Percentiles rank a stretch among this genome's conserved stretches.
phyloP scores from a whole-genome alignment of 2,113 vertebrate species.

The Tragelaphus scriptus region DNA sequence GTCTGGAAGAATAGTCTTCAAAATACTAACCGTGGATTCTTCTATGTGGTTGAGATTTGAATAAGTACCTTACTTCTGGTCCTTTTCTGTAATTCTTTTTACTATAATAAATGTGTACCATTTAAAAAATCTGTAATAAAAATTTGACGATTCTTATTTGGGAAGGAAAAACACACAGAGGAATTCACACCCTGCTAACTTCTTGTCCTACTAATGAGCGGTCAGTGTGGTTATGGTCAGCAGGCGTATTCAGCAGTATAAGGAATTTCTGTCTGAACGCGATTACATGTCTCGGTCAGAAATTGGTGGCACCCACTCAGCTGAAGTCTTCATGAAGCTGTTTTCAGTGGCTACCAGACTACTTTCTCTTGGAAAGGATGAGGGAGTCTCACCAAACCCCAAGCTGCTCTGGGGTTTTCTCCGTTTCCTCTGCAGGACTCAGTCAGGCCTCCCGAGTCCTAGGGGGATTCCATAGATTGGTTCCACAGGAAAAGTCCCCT shows the following conservation, averaged over 20 bases:
- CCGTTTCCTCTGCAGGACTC: neutral
- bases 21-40: neutral
- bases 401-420: neutral
- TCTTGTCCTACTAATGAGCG: neutral
- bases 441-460: neutral
- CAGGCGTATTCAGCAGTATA: neutral
- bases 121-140: neutral
- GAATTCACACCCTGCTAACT: neutral
- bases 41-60: neutral
- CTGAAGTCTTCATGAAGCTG: neutral
- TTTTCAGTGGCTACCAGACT: neutral
- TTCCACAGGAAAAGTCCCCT: neutral
- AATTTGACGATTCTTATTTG: neutral
- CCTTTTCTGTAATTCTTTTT: neutral
- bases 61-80: neutral
- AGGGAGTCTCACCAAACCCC: neutral
- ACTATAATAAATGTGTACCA: neutral
- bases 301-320: rapidly evolving
- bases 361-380: neutral
- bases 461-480: no score
- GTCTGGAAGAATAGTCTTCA: neutral
- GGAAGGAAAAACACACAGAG: neutral
- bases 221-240: neutral
- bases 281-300: neutral
- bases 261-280: neutral